Evolutionary conservation across 2,797 vertebrate genomes (phyloP), one percentile per base, ranked within the genome.

Genomic region (Enteromius trimaculatus): DNA sequence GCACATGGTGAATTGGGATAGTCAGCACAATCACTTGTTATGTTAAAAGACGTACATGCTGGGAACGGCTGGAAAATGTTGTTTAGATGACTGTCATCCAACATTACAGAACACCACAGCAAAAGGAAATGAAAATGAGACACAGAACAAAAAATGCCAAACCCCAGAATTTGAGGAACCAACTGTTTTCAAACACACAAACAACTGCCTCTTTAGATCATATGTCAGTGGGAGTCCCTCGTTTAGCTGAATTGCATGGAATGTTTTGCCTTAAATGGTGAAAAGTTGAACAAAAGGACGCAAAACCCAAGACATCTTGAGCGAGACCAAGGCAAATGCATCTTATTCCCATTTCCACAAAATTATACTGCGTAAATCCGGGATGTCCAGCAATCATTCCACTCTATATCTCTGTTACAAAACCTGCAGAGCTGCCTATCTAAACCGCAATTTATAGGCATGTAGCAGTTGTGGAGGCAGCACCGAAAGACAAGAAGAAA

Each of bases 51-150:
- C 47, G 47, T 19, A 29, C 37, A 44, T 53, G 37, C 62, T 69
- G 62, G 37, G 72, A 82, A 60, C 23, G n/a, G n/a, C 74, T 77
- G 81, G 37, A 58, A 77, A 77, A 81, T 39, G n/a, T 76, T 83
- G 74, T 83, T 77, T 77, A 77, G 37, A 77, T 60, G 51, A 83
- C 64, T 70, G 81, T 77, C 81, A 77, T 69, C 81, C 81, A 47
- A 60, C 64, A 47, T 49, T 83, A 76, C 49, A 82, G 72, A 68
- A 77, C 17, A 77, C 62, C 72, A 77, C 34, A 68, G 81, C 72
- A 69, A 58, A 77, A 68, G 37, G 19, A 77, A 77, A 77, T 47
- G 23, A 69, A 83, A 83, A 83, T 68, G 44, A 77, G 64, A 77
- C 69, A n/a, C 74, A 83, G 74, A 83, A 68, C 11, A n/a, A 80